These are phyloP conservation scores for Petromus typicus DNA, from an alignment of 2,113 vertebrate species.

Conservation along the genomic window DNA sequence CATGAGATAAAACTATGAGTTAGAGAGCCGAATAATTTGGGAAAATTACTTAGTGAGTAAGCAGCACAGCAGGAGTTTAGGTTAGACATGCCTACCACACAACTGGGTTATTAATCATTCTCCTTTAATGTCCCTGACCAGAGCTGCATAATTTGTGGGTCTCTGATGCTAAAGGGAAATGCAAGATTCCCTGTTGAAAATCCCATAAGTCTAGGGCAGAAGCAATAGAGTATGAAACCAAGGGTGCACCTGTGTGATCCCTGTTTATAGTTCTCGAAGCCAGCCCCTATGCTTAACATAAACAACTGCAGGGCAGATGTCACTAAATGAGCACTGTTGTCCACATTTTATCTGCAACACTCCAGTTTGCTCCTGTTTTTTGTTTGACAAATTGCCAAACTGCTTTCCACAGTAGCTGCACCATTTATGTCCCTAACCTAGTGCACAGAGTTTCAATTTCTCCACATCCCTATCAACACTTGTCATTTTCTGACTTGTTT, in stretches of 20 bases:
- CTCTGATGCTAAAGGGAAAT: neutral
- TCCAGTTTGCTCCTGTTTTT: neutral
- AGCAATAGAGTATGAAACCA: neutral
- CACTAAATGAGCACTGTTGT: too few relatives aligned
- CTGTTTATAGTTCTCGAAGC: rapidly evolving
- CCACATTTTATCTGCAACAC: neutral
- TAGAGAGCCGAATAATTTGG: neutral
- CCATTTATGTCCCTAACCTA: neutral
- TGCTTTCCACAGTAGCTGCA: neutral
- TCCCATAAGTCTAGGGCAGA: neutral
- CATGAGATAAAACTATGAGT: neutral
- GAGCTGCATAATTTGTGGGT: neutral
- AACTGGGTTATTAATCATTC: neutral
- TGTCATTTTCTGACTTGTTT: neutral
- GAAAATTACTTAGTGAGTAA: neutral
- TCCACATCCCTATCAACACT: neutral
- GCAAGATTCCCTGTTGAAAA: neutral
- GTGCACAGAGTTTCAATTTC: neutral
- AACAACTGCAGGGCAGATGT: neutral
- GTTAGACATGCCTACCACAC: neutral
- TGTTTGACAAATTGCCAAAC: neutral
- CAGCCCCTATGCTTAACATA: neutral
- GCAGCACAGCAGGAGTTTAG: neutral
- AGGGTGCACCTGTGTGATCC: rapidly evolving
- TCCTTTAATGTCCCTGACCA: neutral